phyloP scores from a whole-genome alignment of 2,888 invertebrate genomes.

The Temnothorax unifasciatus region DNA sequence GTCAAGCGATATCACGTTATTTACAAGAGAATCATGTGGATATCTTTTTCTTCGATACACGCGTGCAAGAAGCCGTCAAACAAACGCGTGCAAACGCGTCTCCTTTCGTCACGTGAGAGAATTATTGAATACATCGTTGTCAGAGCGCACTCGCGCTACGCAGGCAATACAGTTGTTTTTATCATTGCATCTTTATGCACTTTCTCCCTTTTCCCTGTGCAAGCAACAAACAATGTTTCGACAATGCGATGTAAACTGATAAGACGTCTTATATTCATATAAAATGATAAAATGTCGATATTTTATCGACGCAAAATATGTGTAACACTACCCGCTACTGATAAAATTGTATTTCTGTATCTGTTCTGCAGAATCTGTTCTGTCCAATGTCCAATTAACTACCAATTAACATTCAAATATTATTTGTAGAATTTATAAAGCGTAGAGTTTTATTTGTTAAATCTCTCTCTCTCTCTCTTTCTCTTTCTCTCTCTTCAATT shows the following conservation, averaged over 20 bases:
- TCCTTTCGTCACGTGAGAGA: slow-evolving; percentile 38
- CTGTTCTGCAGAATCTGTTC: not conserved
- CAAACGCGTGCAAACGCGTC: slow-evolving; percentile 27
- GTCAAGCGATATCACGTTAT: not conserved
- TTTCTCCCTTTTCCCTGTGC: not conserved
- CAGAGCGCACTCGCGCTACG: slow-evolving; percentile 45
- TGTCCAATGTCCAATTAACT: not conserved
- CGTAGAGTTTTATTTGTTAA: not conserved
- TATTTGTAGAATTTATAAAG: slow-evolving; percentile 10
- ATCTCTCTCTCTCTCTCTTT: too few species aligned
- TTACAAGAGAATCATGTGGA: slow-evolving; percentile 47
- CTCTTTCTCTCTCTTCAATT: not conserved
- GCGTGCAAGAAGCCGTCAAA: slow-evolving; percentile 15
- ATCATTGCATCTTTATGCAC: slow-evolving; percentile 10
- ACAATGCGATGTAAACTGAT: not conserved
- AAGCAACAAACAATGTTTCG: not conserved
- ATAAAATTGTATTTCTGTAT: not conserved
- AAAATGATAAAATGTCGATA: not conserved
- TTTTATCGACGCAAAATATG: not conserved
- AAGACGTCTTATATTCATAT: not conserved
- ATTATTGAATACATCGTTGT: slow-evolving; percentile 61
- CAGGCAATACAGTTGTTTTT: slow-evolving; percentile 36
- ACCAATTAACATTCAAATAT: not conserved
- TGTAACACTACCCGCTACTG: not conserved
- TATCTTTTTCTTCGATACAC: slow-evolving; percentile 40